These are phyloP conservation scores for Heliconius sara DNA, from an alignment of 2,888 invertebrate species.

Conservation along the genomic window DNA sequence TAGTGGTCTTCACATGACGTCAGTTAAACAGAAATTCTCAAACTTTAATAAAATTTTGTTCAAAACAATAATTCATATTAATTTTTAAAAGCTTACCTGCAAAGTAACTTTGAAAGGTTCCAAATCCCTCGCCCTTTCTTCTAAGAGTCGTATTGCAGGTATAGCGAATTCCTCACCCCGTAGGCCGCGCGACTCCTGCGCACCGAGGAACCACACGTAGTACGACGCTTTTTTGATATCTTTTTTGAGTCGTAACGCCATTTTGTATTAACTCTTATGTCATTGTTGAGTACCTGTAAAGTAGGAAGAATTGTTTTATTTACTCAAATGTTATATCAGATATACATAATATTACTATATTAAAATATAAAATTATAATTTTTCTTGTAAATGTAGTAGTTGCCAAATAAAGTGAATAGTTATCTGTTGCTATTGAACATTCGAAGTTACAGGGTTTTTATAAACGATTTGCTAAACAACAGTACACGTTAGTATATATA, in stretches of 20 bases:
- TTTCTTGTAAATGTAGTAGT: not conserved
- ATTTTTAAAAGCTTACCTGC: conserved; percentile 81
- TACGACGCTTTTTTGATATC: conserved; percentile 96
- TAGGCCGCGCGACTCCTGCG: conserved; percentile 95
- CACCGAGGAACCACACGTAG: conserved; percentile 97
- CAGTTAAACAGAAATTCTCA: not conserved
- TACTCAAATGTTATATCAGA: not conserved
- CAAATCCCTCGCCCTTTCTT: conserved; percentile 92
- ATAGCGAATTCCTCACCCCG: conserved; percentile 93
- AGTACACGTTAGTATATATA: not conserved
- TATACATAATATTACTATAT: not conserved
- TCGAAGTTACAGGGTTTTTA: not conserved
- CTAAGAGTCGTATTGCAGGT: conserved; percentile 92
- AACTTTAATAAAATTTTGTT: not conserved
- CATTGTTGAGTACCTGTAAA: conserved; percentile 73
- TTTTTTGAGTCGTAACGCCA: conserved; percentile 92
- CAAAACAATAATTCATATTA: not conserved
- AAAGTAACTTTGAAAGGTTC: conserved; percentile 96
- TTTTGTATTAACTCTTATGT: conserved; percentile 77
- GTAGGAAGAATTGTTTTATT: conserved; percentile 40
- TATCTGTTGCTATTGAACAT: not conserved
- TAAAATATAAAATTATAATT: not conserved
- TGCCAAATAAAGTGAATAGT: not conserved
- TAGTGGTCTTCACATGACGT: not conserved
- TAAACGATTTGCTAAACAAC: not conserved